Base-by-base conservation (phyloP, 2,113 vertebrate genomes). In the Pseudorectes ferrugineus region DNA sequence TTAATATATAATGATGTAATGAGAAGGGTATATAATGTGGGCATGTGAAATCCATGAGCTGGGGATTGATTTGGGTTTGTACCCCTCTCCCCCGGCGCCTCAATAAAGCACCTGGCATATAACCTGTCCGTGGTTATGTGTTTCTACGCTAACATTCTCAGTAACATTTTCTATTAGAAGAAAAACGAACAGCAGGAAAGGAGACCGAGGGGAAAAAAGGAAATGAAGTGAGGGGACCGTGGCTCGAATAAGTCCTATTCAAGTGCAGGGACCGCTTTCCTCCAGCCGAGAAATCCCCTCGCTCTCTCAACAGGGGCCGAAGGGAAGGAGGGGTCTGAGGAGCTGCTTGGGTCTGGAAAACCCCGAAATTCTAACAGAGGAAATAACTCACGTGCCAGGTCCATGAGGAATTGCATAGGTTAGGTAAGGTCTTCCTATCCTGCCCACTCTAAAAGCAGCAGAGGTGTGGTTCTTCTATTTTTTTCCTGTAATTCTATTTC, bases 261-360 rank as follows among this genome's bases (percentile, higher is more conserved):
- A 13, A 6, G 33, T 3, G 6, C 28, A 29, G 1, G 5, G 46
- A 18, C 3, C 10, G 11, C 28, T 31, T 24, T n/a, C 14, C 42
- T 52, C 21, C 5, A 42, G 40, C 65, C 5, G 2, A 5, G 23
- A 35, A 20, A 23, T 29, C 26, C 36, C 9, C 59, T 9, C 3
- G 4, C 6, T 2, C 14, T 9, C 33, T 22, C 21, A 23, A 0
- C 5, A 1, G 16, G 5, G 65, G 15, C 52, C 2, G 1, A 6
- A 28, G 26, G 22, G 20, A 42, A 33, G 25, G 43, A 20, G 26
- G 8, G 17, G 3, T 5, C 21, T 20, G 28, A 19, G 62, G 38
- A 18, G 48, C 11, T 43, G 58, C 43, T n/a, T 25, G 21, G 35
- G 5, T 5, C 45, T 29, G 36, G 29, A 16, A 15, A 65, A 11